phyloP scores from a whole-genome alignment of 2,888 invertebrate species.

The Eutolmus rufibarbis region DNA sequence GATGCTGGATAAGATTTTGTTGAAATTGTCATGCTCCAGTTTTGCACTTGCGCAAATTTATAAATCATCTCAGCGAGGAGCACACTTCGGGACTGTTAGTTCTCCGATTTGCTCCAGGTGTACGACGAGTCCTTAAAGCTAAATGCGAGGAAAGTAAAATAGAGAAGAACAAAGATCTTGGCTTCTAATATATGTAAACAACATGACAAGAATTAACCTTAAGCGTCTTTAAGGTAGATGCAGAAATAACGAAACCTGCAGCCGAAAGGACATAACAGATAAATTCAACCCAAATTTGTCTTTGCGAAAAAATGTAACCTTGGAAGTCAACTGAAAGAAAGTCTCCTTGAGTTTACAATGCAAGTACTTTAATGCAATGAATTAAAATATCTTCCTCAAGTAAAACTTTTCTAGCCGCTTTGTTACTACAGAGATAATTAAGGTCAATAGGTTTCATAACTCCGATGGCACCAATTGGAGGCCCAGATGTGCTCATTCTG shows the following conservation, averaged over 20 bases:
- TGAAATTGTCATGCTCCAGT: background rate
- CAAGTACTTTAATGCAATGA: background rate
- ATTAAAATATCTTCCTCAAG: background rate
- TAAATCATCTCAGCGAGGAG: background rate
- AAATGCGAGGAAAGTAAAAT: background rate
- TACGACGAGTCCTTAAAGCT: background rate
- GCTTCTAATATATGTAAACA: background rate
- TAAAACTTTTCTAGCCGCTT: background rate
- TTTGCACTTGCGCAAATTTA: background rate
- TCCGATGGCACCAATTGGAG: background rate
- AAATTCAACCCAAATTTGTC: background rate
- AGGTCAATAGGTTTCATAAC: background rate
- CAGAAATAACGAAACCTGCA: background rate
- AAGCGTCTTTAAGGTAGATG: background rate
- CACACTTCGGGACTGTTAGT: background rate
- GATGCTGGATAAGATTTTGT: slow-evolving; percentile 26
- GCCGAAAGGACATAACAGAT: background rate
- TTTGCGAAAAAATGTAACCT: background rate
- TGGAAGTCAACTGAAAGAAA: background rate
- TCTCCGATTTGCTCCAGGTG: background rate
- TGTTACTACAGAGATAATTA: background rate
- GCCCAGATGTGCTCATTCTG: background rate
- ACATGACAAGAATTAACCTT: background rate
- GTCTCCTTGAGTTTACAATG: background rate
- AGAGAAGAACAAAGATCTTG: background rate